A percentile compares a stretch with the other conserved stretches of the same genome.
Conservation (phyloP, 2,888 invertebrate genomes). For the Anodontia alba region DNA sequence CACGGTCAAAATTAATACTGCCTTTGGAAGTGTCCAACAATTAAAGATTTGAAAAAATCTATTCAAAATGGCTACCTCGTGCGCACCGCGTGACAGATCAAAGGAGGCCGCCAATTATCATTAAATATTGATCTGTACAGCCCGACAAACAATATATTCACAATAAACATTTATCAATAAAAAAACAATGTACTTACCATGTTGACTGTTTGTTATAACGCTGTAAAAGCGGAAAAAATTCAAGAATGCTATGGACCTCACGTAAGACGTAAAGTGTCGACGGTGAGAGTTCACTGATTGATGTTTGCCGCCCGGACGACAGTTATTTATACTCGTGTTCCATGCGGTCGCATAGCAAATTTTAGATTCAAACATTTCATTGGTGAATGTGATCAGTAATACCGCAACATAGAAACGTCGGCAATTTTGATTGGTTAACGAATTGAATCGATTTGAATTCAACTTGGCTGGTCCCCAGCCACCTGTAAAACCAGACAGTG, state of each 20-base stretch:
- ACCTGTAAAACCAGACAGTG: background rate
- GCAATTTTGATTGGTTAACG: background rate
- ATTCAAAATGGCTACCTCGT: background rate
- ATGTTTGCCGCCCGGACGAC: background rate
- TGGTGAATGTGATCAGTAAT: constrained; percentile 22
- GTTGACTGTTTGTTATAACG: constrained; percentile 22
- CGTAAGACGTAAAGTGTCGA: constrained; percentile 48
- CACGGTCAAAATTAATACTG: no score
- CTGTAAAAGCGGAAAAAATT: background rate
- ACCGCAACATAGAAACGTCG: constrained; percentile 17
- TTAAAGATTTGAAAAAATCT: background rate
- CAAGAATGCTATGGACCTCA: constrained; percentile 24
- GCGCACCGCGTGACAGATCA: constrained; percentile 8
- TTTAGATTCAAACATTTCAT: constrained; percentile 22
- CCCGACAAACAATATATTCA: background rate
- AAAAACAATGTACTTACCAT: constrained; percentile 41
- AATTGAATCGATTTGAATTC: background rate
- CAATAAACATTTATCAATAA: no score
- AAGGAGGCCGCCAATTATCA: constrained; percentile 1
- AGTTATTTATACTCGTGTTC: constrained; percentile 31
- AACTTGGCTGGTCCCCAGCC: background rate
- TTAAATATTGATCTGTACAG: background rate
- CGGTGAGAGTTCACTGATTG: constrained; percentile 36
- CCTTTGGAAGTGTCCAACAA: no score
- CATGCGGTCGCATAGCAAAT: constrained; percentile 45